A percentile compares a stretch with the other conserved stretches of the same genome.
phyloP scores from a whole-genome alignment of 1,140 invertebrate genomes.

The Aculops lycopersici region DNA sequence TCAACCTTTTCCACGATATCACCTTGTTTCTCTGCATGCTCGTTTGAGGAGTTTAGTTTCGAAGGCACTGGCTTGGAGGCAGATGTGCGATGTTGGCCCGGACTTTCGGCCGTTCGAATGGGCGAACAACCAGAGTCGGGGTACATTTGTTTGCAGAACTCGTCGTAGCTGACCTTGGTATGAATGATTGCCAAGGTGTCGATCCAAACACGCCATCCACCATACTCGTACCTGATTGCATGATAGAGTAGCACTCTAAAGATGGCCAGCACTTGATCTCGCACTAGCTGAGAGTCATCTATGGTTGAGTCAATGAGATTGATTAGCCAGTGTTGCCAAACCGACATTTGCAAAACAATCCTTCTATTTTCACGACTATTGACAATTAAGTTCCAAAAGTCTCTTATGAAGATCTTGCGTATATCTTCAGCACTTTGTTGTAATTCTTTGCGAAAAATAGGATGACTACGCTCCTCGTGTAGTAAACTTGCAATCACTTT shows the following conservation, averaged over 20 bases:
- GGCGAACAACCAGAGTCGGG: background rate
- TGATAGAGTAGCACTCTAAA: slow-evolving; percentile 92
- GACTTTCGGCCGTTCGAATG: no score
- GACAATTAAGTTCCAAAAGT: slow-evolving; percentile 83
- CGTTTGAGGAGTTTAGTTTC: background rate
- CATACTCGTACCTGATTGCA: slow-evolving; percentile 94
- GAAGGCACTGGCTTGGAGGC: background rate
- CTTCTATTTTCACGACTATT: slow-evolving; percentile 74
- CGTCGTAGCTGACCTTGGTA: slow-evolving; percentile 41
- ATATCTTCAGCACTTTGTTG: slow-evolving; percentile 1
- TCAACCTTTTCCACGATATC: background rate
- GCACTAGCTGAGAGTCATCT: slow-evolving; percentile 59
- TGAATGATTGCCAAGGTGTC: slow-evolving; percentile 96
- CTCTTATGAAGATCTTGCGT: slow-evolving; percentile 59
- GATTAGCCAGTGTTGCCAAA: slow-evolving; percentile 99
- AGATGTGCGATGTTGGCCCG: no score
- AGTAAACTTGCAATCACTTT: slow-evolving; percentile 71
- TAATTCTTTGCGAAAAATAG: background rate
- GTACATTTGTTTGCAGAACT: slow-evolving; percentile 4
- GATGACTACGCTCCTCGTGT: slow-evolving; percentile 2
- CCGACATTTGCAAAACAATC: slow-evolving; percentile 81
- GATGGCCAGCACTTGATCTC: slow-evolving; percentile 86
- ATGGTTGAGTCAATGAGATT: slow-evolving; percentile 88
- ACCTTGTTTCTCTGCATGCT: background rate
- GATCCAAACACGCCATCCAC: slow-evolving; percentile 99